Evolutionary conservation across 2,888 invertebrate species (phyloP), one percentile per base, ranked within the genome.

Genomic region (Pilophorus perplexus): DNA sequence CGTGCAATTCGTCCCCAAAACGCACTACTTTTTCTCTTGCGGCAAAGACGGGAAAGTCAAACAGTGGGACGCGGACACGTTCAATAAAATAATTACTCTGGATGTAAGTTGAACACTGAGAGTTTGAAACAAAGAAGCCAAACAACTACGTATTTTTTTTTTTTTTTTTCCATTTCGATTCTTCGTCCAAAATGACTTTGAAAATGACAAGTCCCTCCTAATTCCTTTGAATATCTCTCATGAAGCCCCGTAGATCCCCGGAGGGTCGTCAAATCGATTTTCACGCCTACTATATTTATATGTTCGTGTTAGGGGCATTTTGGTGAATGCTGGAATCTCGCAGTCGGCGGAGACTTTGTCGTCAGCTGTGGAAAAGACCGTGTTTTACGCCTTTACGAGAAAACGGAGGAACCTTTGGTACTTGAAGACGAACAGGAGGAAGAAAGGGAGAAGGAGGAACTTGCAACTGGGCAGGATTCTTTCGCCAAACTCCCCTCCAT

Each of bases 1-100:
- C 28, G 76, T 98, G 28, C 85, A 88, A 74, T 99, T 99, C 76
- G 85, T 96, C 18, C 90, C 93, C 0, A 86, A 84, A 72, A 96
- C 94, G 2, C 97, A 97, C 77, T 85, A 93, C 76, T 88, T 98
- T 76, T 97, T 98, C 77, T 90, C 93, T 0, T 87, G 89, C 20
- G 92, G 94, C 0, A 95, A 93, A 76, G 98, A 99, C 77, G 93
- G 93, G 0, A 89, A 87, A 75, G 81, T 99, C 1, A 97, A 96
- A 77, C 89, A 98, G 75, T 99, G 99, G 97, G 98, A 99, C 78
- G 95, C 86, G 0, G 96, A 96, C 77, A 87, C 82, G 50, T 97
- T 89, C 75, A 85, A 92, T 70, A 90, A 93, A 78, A 92, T 99
- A 69, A 82, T 90, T n/a, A 90, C 91, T 0, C 77, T 96, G 23